Conservation (phyloP, 2,797 vertebrate species). For the Chaetodon trifasciatus region DNA sequence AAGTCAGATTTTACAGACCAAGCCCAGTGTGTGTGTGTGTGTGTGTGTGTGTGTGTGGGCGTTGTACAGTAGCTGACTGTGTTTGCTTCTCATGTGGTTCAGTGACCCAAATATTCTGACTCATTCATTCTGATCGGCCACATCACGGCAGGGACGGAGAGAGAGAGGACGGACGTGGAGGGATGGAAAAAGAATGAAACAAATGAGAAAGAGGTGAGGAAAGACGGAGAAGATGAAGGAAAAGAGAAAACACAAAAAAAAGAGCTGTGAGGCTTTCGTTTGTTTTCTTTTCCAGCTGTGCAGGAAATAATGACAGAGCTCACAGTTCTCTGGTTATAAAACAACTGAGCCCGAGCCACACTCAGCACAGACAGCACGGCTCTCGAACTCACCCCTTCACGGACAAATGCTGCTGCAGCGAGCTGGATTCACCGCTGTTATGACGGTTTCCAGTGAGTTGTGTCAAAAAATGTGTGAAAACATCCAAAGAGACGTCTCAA, state of each 20-base stretch:
- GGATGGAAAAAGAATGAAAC: slow-evolving; percentile 8
- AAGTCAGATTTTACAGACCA: slow-evolving; percentile 22
- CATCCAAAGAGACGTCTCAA: neutral
- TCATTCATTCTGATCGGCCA: slow-evolving; percentile 63
- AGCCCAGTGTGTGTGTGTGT: slow-evolving; percentile 16
- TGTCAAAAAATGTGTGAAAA: too few relatives aligned
- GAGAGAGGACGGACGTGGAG: neutral
- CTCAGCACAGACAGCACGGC: too few relatives aligned
- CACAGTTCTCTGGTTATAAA: slow-evolving; percentile 10
- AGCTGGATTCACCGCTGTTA: neutral
- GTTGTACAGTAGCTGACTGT: slow-evolving; percentile 59
- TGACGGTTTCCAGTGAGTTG: too few relatives aligned
- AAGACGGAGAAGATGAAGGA: neutral
- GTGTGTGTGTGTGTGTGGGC: slow-evolving; percentile 24
- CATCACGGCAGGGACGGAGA: slow-evolving; percentile 12
- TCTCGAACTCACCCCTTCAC: neutral
- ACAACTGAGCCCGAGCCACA: slow-evolving; percentile 26
- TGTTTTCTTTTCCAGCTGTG: slow-evolving; percentile 33
- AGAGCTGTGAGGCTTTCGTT: neutral
- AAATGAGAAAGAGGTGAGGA: neutral
- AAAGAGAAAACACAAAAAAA: neutral
- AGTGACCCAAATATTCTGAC: slow-evolving; percentile 59
- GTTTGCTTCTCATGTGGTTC: slow-evolving; percentile 58
- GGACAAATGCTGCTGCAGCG: neutral
- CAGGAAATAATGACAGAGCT: slow-evolving; percentile 53